A percentile compares a stretch with the other conserved stretches of the same genome.
phyloP scores from a whole-genome alignment of 2,797 vertebrate species.

The Arctocebus calabarensis region DNA sequence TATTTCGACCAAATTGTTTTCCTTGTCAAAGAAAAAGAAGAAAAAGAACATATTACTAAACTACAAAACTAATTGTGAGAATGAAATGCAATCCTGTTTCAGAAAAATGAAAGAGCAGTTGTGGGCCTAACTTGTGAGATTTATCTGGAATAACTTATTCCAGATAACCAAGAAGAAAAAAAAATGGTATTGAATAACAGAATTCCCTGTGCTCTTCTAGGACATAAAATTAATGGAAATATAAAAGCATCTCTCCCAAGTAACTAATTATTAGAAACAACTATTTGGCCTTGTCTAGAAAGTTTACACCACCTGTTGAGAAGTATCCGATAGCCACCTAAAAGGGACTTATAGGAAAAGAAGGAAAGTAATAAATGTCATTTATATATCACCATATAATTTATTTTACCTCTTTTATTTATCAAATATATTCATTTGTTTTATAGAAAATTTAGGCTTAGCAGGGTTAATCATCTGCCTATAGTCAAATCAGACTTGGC shows the following conservation, averaged over 20 bases:
- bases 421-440: not conserved
- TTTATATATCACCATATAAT: not conserved
- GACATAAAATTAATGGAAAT: conserved; percentile 21
- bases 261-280: not conserved
- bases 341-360: not conserved
- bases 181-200: not conserved
- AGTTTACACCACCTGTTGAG: conserved; percentile 1
- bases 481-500: not conserved
- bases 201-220: not conserved
- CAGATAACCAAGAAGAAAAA: not conserved
- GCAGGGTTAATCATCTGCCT: not conserved
- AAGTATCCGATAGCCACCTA: not conserved
- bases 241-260: not conserved
- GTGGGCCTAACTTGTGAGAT: conserved; percentile 4
- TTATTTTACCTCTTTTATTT: conserved; percentile 23
- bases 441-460: not conserved
- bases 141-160: conserved; percentile 49
- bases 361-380: not conserved
- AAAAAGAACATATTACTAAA: not conserved
- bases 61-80: not conserved
- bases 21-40: not conserved
- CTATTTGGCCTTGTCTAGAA: conserved; percentile 9
- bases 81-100: not conserved
- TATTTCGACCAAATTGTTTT: conserved; percentile 19
- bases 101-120: not conserved